These are phyloP conservation scores for Agrochola circellaris DNA, from an alignment of 2,888 invertebrate species.

Conservation along the genomic window DNA sequence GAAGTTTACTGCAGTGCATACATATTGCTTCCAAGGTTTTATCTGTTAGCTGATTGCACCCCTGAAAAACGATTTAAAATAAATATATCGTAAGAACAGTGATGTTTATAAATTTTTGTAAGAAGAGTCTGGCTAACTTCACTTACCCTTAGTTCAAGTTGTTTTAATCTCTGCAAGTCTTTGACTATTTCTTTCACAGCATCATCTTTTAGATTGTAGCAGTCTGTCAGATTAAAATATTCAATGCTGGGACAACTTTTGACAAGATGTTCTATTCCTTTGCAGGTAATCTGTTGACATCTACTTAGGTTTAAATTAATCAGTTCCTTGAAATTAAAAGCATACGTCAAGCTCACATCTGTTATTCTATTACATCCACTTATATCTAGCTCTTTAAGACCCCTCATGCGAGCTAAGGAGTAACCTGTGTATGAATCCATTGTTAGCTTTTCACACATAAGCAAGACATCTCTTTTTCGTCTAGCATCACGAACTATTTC, in stretches of 20 bases:
- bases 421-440: slow-evolving; percentile 85
- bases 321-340: slow-evolving; percentile 92
- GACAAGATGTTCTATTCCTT: slow-evolving; percentile 92
- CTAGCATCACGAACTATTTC: slow-evolving; percentile 93
- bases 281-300: slow-evolving; percentile 93
- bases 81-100: background rate
- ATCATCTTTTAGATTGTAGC: slow-evolving; percentile 93
- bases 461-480: slow-evolving; percentile 91
- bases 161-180: slow-evolving; percentile 87
- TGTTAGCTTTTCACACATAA: slow-evolving; percentile 90
- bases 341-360: slow-evolving; percentile 93
- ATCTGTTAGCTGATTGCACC: slow-evolving; percentile 92
- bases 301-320: slow-evolving; percentile 91
- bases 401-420: slow-evolving; percentile 89
- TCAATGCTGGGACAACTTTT: slow-evolving; percentile 93
- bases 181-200: slow-evolving; percentile 84
- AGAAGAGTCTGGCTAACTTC: background rate
- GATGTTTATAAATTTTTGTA: slow-evolving; percentile 2
- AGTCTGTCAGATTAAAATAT: slow-evolving; percentile 92
- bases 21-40: slow-evolving; percentile 88
- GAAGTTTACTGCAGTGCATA: slow-evolving; percentile 87
- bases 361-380: slow-evolving; percentile 93
- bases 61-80: slow-evolving; percentile 81
- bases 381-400: slow-evolving; percentile 91
- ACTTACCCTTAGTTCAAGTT: slow-evolving; percentile 91